Percentiles rank a stretch among this genome's conserved stretches.
These are phyloP conservation scores for Amyelois transitella DNA, from an alignment of 1,140 invertebrate genomes.

Conservation along the genomic window DNA sequence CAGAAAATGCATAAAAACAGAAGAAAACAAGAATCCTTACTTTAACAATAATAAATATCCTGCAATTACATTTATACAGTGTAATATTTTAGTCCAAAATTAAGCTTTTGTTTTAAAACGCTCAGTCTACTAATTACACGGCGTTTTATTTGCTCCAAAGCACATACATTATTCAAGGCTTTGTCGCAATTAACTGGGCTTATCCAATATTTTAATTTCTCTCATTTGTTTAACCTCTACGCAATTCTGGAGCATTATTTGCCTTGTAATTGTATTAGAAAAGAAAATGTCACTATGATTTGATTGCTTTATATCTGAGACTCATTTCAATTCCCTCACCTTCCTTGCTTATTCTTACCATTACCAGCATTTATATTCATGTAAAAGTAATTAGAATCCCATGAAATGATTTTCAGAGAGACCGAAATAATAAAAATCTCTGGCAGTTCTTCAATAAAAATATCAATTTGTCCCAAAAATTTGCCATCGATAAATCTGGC, in stretches of 20 bases:
- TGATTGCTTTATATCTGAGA: no score
- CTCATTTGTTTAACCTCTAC: slow-evolving; percentile 4
- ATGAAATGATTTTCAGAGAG: no score
- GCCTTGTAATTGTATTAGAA: no score
- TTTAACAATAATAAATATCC: not conserved
- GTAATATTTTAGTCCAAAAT: not conserved
- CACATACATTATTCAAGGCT: slow-evolving; percentile 21
- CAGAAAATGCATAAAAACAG: no score
- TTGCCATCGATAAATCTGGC: slow-evolving; percentile 24
- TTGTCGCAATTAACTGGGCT: slow-evolving; percentile 13
- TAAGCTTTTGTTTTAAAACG: slow-evolving; percentile 29
- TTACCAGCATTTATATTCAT: no score
- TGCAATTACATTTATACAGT: slow-evolving; percentile 50
- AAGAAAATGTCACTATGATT: no score
- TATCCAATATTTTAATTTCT: slow-evolving; percentile 12
- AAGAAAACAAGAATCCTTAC: not conserved
- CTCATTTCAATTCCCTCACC: no score
- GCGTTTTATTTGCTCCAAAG: slow-evolving; percentile 26
- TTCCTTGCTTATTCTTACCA: no score
- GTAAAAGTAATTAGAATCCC: no score
- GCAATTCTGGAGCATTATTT: not conserved
- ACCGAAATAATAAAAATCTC: no score
- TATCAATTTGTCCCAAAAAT: slow-evolving; percentile 7
- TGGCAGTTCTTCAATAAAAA: no score
- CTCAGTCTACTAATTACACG: slow-evolving; percentile 26